Base-by-base conservation (phyloP, 1,140 invertebrate genomes). In the Cyrtorhinus lividipennis region DNA sequence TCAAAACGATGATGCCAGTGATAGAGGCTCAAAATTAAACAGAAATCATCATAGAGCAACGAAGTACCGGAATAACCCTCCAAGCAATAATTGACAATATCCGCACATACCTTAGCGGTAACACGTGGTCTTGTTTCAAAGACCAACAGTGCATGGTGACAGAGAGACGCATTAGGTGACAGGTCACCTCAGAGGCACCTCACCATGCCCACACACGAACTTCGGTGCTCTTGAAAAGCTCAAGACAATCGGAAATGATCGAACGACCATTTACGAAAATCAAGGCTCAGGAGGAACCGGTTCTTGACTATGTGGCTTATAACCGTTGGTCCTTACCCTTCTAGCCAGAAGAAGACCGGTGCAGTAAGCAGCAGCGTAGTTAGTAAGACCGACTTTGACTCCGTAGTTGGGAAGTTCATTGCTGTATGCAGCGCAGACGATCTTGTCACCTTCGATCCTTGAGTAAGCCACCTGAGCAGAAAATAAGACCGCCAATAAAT, bases 341-440 rank as follows among this genome's bases (percentile, higher is more conserved):
- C 97, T 83, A 24, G 96, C 95, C n/a, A 99, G 76, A 22, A 99
- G 78, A 62, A 99, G 81, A 69, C 97, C 97, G 69, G 96, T 99
- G 73, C 92, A 95, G 74, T 99, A 99, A 18, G 96, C 92, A 68
- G 96, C 92, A 64, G 97, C 92, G 79, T 99, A 99, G 78, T 99
- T 99, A 70, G 96, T 99, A 63, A 99, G 80, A 73, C 97, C 97
- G 72, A 95, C 90, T 82, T 95, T 94, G 63, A 97, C 74, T 64
- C 94, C 94, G 76, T 92, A 97, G 65, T 80, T 82, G 22, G 95
- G 92, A 66, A 99, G 81, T 78, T 99, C 97, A 76, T 98, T 95
- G 56, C 92, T 86, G 76, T 99, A 99, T 1, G 97, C 95, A 71
- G 95, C 90, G 73, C 90, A 93, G 1, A 99, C 85, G 74, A 99